Conservation (phyloP, 2,797 vertebrate genomes). For the Coregonus ussuriensis region DNA sequence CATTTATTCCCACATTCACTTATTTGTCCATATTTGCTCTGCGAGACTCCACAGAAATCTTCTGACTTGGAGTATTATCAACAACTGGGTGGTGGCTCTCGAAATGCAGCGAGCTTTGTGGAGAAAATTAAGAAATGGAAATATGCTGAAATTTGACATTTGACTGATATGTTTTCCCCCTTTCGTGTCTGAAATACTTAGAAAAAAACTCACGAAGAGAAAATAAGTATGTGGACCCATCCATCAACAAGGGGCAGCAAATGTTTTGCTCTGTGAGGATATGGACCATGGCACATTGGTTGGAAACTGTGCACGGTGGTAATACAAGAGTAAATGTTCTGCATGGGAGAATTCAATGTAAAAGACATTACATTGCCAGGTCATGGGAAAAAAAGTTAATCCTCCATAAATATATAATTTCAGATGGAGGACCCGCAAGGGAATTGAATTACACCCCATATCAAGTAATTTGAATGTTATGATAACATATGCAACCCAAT, state of each 20-base stretch:
- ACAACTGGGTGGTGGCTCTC: not conserved
- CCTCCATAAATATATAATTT: conserved; percentile 12
- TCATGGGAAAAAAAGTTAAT: conserved; percentile 8
- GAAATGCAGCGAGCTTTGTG: not conserved
- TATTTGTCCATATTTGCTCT: not conserved
- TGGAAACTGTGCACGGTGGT: conserved; percentile 30
- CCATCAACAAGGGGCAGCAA: conserved; percentile 22
- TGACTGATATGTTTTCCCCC: not conserved
- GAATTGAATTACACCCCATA: not conserved
- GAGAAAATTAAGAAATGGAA: conserved; percentile 25
- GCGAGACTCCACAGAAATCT: not conserved
- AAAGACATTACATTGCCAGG: conserved; percentile 29
- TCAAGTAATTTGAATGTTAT: conserved; percentile 23
- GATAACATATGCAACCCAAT: not conserved
- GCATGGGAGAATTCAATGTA: conserved; percentile 31
- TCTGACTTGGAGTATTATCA: not conserved
- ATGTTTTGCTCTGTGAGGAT: conserved; percentile 20
- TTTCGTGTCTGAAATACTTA: not conserved
- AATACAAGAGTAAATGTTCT: conserved; percentile 10
- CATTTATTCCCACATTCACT: not conserved
- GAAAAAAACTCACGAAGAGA: not conserved
- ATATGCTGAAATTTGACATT: conserved; percentile 31
- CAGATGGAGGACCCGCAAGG: not conserved
- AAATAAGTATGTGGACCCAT: conserved; percentile 11
- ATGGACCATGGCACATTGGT: conserved; percentile 43